phyloP scores from a whole-genome alignment of 2,888 invertebrate genomes.

The Dolichomitus sp. region DNA sequence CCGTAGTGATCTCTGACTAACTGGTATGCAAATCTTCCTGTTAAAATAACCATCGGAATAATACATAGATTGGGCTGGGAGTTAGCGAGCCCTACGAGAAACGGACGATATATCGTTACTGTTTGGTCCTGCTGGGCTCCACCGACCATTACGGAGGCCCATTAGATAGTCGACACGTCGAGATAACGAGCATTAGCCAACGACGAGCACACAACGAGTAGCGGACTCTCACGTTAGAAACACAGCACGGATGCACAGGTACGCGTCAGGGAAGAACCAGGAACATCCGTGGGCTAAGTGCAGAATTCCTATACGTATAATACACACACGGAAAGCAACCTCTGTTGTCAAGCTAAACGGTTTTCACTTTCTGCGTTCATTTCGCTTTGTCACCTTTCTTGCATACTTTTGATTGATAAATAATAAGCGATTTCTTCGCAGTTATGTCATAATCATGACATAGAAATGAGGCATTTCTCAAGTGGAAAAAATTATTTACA shows the following conservation, averaged over 20 bases:
- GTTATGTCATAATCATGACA: slow-evolving; percentile 2
- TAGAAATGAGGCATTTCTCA: neutral
- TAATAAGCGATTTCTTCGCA: neutral
- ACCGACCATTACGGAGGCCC: slow-evolving; percentile 83
- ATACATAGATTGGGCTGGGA: slow-evolving; percentile 75
- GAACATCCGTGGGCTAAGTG: slow-evolving; percentile 44
- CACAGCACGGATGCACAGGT: slow-evolving; percentile 63
- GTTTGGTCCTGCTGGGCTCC: slow-evolving; percentile 54
- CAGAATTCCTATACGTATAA: slow-evolving; percentile 43
- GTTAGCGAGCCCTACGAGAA: slow-evolving; percentile 77
- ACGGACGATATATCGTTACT: slow-evolving; percentile 84
- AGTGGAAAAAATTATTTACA: too few species aligned
- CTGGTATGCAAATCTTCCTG: slow-evolving; percentile 68
- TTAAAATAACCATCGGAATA: slow-evolving; percentile 83
- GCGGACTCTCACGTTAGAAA: slow-evolving; percentile 73
- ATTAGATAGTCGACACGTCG: slow-evolving; percentile 86
- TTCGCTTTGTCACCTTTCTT: slow-evolving; percentile 46
- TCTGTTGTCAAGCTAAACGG: slow-evolving; percentile 58
- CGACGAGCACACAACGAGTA: slow-evolving; percentile 76
- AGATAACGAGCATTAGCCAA: slow-evolving; percentile 85
- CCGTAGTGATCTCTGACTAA: slow-evolving; percentile 27
- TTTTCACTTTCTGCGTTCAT: slow-evolving; percentile 59
- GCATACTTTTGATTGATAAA: neutral
- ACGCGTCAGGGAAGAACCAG: slow-evolving; percentile 42
- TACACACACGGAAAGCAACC: slow-evolving; percentile 58